These are phyloP conservation scores for Thymelicus acteon DNA, from an alignment of 2,888 invertebrate genomes.

Conservation along the genomic window DNA sequence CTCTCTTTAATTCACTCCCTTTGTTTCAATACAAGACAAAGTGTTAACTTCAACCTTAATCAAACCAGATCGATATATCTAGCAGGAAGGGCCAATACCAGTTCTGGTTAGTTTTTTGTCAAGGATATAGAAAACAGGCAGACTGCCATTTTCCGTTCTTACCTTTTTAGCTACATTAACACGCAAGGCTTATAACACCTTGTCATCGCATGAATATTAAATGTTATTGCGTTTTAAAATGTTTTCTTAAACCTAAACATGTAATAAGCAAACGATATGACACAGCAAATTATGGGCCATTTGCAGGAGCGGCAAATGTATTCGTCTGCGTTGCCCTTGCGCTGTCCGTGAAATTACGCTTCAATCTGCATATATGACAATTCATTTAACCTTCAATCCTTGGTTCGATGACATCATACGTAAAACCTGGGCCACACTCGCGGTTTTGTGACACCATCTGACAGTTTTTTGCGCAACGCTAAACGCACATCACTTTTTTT, in stretches of 20 bases:
- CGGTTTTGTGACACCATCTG: conserved; percentile 7
- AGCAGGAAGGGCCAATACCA: no score
- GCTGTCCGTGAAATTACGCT: conserved; percentile 36
- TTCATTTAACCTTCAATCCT: conserved; percentile 63
- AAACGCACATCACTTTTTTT: conserved; percentile 2
- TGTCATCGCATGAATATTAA: not conserved
- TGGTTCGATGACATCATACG: conserved; percentile 59
- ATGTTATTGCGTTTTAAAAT: not conserved
- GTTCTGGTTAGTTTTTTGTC: no score
- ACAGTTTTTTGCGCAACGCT: not conserved
- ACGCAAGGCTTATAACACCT: not conserved
- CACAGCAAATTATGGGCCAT: conserved; percentile 30
- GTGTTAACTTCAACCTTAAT: no score
- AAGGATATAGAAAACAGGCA: no score
- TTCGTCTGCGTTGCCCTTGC: conserved; percentile 46
- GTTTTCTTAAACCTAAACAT: not conserved
- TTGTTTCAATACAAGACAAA: no score
- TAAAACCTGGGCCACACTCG: conserved; percentile 29
- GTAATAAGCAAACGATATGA: conserved; percentile 3
- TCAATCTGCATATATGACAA: conserved; percentile 54
- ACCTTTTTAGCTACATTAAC: not conserved
- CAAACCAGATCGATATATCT: no score
- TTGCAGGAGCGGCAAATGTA: conserved; percentile 40
- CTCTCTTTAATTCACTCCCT: no score
- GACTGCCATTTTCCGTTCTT: no score